Evolutionary conservation across 2,113 vertebrate genomes (phyloP).

Genomic region (Onychostruthus taczanowskii): DNA sequence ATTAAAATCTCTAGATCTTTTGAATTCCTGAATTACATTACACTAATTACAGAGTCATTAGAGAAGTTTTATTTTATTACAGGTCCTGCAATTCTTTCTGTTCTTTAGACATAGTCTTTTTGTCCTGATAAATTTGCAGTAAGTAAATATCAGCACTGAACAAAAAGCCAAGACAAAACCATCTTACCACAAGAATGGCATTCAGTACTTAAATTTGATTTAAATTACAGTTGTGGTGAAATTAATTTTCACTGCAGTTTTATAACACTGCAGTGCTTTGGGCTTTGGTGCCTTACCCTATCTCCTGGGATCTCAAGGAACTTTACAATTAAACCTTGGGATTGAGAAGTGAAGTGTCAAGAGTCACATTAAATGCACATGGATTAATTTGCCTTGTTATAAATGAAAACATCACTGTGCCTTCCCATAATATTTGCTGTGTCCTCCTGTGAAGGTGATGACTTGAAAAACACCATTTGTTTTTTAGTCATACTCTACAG

Average conservation of each 20-base stretch:
- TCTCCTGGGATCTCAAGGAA: background rate
- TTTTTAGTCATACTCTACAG: background rate
- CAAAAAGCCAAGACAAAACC: background rate
- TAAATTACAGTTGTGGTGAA: background rate
- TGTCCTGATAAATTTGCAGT: background rate
- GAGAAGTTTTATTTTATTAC: background rate
- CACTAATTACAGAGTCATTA: background rate
- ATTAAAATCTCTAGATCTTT: background rate
- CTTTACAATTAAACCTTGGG: background rate
- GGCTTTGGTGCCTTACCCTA: background rate
- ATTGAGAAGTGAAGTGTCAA: background rate
- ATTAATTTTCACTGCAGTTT: background rate
- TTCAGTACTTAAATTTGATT: background rate
- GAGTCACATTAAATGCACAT: background rate
- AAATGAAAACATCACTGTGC: background rate
- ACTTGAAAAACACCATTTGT: background rate
- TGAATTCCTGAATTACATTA: background rate
- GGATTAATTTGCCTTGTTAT: background rate
- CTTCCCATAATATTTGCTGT: background rate
- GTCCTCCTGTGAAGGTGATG: background rate
- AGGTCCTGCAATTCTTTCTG: background rate
- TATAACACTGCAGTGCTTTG: background rate
- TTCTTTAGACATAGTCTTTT: background rate
- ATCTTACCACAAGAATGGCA: background rate
- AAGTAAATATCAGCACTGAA: background rate